Conservation (phyloP, 2,888 invertebrate genomes). For the Apamea epomidion region DNA sequence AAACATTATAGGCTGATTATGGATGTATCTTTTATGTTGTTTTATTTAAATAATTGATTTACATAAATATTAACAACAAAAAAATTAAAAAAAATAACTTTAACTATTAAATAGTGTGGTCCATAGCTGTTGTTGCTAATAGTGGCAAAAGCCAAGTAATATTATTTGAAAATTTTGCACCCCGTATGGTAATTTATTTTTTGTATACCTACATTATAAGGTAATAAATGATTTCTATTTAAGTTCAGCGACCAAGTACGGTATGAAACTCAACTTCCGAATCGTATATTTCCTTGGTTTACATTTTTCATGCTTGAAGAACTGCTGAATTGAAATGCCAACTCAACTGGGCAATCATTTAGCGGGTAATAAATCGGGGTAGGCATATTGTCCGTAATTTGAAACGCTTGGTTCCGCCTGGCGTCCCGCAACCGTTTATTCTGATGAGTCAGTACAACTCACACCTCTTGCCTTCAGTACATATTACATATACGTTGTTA, state of each 20-base stretch:
- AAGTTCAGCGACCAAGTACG: neutral
- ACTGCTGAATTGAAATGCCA: conserved; percentile 7
- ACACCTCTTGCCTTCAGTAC: conserved; percentile 27
- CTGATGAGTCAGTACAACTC: conserved; percentile 43
- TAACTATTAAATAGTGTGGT: no score
- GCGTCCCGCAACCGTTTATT: conserved; percentile 1
- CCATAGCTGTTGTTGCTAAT: neutral
- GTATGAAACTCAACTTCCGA: neutral
- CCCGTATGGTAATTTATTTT: no score
- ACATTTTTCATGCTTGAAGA: neutral
- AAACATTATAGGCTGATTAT: no score
- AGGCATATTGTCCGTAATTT: neutral
- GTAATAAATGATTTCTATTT: no score
- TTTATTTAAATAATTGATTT: no score
- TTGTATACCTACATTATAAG: no score
- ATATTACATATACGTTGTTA: conserved; percentile 39
- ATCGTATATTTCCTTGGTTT: no score
- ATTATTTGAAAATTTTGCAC: no score
- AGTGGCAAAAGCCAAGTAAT: neutral
- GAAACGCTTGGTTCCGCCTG: conserved; percentile 12
- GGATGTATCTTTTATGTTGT: no score
- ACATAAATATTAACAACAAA: no score
- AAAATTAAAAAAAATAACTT: no score
- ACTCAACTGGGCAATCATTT: neutral
- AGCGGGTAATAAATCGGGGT: neutral